Conservation (phyloP, 1,140 invertebrate species). For the Zaprionus gabonicus region DNA sequence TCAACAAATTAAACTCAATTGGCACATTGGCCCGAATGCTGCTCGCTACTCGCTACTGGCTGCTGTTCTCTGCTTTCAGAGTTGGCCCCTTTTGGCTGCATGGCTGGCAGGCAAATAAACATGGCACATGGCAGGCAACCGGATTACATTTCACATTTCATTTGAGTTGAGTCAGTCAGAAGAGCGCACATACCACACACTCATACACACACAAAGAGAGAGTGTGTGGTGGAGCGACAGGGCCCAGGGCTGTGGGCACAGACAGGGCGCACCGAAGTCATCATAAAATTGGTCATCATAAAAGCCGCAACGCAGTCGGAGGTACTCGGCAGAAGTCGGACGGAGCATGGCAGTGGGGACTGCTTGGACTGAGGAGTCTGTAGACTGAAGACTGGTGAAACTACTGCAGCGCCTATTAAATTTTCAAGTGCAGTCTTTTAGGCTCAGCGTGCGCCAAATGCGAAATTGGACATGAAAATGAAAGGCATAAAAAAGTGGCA, state of each 20-base stretch:
- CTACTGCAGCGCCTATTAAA: conserved; percentile 69
- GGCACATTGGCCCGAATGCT: conserved; percentile 48
- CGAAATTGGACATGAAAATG: conserved; percentile 79
- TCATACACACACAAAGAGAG: background rate
- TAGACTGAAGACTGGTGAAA: conserved; percentile 12
- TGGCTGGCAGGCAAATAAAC: conserved; percentile 72
- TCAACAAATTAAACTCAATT: conserved; percentile 81
- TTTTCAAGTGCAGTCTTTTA: conserved; percentile 82
- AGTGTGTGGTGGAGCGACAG: conserved; percentile 16
- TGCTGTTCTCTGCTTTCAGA: background rate
- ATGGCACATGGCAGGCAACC: conserved; percentile 67
- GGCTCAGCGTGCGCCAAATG: conserved; percentile 63
- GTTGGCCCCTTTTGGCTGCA: conserved; percentile 1
- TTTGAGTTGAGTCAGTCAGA: conserved; percentile 40
- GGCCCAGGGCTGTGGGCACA: background rate
- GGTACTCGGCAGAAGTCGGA: conserved; percentile 3
- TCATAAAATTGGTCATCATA: conserved; percentile 64
- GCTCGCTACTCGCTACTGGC: background rate
- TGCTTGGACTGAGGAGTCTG: background rate
- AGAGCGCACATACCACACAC: background rate
- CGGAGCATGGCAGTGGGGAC: conserved; percentile 10
- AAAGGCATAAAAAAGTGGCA: conserved; percentile 52
- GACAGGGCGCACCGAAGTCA: conserved; percentile 25
- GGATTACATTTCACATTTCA: conserved; percentile 82
- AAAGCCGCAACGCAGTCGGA: conserved; percentile 48